Evolutionary conservation across 2,888 invertebrate species (phyloP), one percentile per base, ranked within the genome.

Genomic region (Parnassius mnemosyne): DNA sequence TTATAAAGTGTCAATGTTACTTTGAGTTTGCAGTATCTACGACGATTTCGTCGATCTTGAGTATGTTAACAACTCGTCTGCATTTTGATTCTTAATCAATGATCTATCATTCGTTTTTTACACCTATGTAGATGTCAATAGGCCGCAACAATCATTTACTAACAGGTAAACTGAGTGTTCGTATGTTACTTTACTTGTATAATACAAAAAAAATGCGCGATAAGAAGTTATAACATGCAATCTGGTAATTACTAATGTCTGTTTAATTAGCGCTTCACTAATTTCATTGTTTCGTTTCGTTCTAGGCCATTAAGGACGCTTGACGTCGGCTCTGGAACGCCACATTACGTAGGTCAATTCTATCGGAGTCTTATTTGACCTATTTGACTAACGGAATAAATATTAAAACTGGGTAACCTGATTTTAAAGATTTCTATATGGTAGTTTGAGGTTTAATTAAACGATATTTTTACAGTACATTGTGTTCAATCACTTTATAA

Each of bases 241-340:
- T 60, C 53, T 59, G 52, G 47, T 60, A 63, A 63, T 63, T 60
- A 63, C 60, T 60, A 63, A 63, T 63, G 63, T 63, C 63, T 57
- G 60, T 63, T 63, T 63, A 63, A 63, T 63, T 63, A 63, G 56
- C 60, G 60, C 56, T 63, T 53, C 53, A 60, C 60, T 63, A 63
- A 63, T 60, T 63, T 60, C 60, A 53, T 52, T 56, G 63, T 60
- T 60, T 60, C 63, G 60, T 63, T 63, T 46, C 56, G 63, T 63
- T 63, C 63, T 60, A 55, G 46, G 60, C 69, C 66, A 69, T 68
- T 69, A 69, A 68, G 66, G 67, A 67, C 66, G 66, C 66, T 70
- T 64, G 54, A 61, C 53, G 60, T 61, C 65, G 58, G 57, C 61
- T 63, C 57, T 47, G 60, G 53, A 52, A 55, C 62, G 62, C 57